These are phyloP conservation scores for Nomada fucata DNA, from an alignment of 2,888 invertebrate species.

Conservation along the genomic window DNA sequence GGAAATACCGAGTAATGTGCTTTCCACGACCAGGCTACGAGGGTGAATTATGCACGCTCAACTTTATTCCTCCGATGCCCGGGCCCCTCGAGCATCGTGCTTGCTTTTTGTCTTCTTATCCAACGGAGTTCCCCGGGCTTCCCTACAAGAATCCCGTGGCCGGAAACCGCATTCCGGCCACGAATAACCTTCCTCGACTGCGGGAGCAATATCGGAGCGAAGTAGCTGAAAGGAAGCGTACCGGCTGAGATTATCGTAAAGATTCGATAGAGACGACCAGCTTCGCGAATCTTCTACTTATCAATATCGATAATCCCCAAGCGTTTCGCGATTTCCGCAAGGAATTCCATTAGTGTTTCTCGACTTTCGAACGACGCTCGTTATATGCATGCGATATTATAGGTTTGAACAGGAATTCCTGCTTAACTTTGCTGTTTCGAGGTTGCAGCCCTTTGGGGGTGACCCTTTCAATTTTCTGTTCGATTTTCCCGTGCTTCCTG, in stretches of 20 bases:
- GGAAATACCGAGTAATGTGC: constrained; percentile 17
- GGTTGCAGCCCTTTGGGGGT: no score
- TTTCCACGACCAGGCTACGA: constrained; percentile 3
- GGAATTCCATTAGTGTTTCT: constrained; percentile 35
- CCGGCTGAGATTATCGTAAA: constrained; percentile 41
- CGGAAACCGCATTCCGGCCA: constrained; percentile 46
- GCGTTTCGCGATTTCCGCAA: constrained; percentile 16
- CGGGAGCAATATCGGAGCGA: constrained; percentile 34
- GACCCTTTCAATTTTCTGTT: neutral
- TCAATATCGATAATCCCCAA: constrained; percentile 32
- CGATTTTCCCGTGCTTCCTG: neutral
- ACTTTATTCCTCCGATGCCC: constrained; percentile 63
- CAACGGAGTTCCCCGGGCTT: constrained; percentile 7
- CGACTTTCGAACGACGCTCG: constrained; percentile 12
- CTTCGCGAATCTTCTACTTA: constrained; percentile 17
- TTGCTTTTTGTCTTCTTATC: constrained; percentile 49
- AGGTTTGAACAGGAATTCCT: neutral
- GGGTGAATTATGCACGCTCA: constrained; percentile 66
- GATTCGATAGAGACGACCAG: constrained; percentile 40
- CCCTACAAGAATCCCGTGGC: constrained; percentile 45
- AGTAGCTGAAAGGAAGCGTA: constrained; percentile 41
- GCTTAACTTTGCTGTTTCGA: neutral
- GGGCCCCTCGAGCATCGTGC: constrained; percentile 22
- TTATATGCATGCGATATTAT: neutral
- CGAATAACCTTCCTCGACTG: constrained; percentile 35